Evolutionary conservation across 2,888 invertebrate genomes (phyloP).

Genomic region (Piscicola geometra): DNA sequence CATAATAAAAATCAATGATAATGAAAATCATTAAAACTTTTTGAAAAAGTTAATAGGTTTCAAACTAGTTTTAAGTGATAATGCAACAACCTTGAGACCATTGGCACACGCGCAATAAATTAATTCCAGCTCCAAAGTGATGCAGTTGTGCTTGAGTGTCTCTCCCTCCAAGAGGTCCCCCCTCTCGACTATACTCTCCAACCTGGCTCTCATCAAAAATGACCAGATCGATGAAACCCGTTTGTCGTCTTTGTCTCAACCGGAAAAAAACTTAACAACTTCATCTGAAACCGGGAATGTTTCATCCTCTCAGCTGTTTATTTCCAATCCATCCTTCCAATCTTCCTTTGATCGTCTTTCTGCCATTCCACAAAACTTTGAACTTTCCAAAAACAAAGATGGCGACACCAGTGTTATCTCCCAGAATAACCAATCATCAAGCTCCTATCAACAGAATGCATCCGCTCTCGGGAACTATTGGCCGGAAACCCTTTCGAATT

Average conservation of each 20-base stretch:
- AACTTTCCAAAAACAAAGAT: too few relatives aligned
- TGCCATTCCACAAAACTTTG: too few relatives aligned
- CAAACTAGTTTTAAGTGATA: not conserved
- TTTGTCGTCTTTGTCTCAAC: too few relatives aligned
- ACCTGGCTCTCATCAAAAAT: not conserved
- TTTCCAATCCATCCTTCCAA: too few relatives aligned
- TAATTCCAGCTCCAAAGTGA: slow-evolving; percentile 9
- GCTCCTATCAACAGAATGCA: not conserved
- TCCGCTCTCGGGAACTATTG: too few relatives aligned
- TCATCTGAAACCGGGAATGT: too few relatives aligned
- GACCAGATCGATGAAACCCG: too few relatives aligned
- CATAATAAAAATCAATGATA: too few relatives aligned
- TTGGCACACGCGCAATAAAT: not conserved
- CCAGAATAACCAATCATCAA: not conserved
- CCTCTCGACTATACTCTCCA: not conserved
- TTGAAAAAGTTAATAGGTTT: not conserved
- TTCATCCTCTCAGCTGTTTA: too few relatives aligned
- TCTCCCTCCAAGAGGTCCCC: not conserved
- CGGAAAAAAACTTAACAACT: too few relatives aligned
- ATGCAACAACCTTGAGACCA: not conserved
- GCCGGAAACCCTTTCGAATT: not conserved
- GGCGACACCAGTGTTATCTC: not conserved
- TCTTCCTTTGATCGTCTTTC: too few relatives aligned
- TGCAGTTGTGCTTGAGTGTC: not conserved
- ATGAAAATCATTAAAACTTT: too few relatives aligned